A percentile compares a stretch with the other conserved stretches of the same genome.
Conservation (phyloP, 2,888 invertebrate genomes). For the Merodon equestris region DNA sequence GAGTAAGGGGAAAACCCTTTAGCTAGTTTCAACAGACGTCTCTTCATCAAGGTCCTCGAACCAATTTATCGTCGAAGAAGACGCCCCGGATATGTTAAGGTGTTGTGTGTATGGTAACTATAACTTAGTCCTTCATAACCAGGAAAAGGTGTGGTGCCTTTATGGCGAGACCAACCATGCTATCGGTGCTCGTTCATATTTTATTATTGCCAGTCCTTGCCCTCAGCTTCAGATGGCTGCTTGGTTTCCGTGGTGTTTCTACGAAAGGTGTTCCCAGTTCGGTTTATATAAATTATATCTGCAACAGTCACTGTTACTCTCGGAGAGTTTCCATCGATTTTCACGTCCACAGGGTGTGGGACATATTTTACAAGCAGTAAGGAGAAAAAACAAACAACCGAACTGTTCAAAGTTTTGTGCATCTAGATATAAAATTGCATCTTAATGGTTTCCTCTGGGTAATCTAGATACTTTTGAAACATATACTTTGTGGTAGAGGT, state of each 20-base stretch:
- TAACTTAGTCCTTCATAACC: conserved; percentile 22
- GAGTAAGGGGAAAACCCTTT: conserved; percentile 9
- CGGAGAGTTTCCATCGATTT: conserved; percentile 32
- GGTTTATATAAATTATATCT: conserved; percentile 34
- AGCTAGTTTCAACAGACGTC: conserved; percentile 12
- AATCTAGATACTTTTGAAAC: no score
- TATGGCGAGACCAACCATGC: conserved; percentile 19
- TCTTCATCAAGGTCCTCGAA: conserved; percentile 14
- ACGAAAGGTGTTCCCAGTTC: neutral
- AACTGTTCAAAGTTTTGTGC: conserved; percentile 30
- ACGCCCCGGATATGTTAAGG: neutral
- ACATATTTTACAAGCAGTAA: conserved; percentile 20
- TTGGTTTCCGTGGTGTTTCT: conserved; percentile 1
- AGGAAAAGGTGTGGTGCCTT: neutral
- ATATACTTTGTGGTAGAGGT: neutral
- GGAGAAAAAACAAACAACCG: no score
- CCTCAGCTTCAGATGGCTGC: conserved; percentile 6
- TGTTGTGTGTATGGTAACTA: conserved; percentile 20
- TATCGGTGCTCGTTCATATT: conserved; percentile 41
- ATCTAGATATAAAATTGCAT: conserved; percentile 31
- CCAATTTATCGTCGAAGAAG: conserved; percentile 21
- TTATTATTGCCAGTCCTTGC: conserved; percentile 35
- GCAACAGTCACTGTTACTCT: conserved; percentile 9
- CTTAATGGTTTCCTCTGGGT: neutral
- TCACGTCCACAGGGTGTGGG: conserved; percentile 8